Evolutionary conservation across 1,140 invertebrate genomes (phyloP).

Genomic region (Mercenaria mercenaria): DNA sequence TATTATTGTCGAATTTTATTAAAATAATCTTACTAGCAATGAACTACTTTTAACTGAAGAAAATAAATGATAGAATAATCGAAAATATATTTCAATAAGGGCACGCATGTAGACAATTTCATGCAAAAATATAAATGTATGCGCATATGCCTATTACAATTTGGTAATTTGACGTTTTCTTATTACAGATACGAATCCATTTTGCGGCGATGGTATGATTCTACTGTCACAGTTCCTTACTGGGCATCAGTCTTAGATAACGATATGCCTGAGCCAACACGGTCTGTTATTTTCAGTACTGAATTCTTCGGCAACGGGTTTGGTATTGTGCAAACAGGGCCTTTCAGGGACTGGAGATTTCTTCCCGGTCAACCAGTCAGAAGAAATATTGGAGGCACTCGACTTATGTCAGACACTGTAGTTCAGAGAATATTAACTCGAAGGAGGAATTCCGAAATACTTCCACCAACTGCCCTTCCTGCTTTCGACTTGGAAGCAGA

Average conservation of each 20-base stretch:
- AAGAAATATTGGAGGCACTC: conserved; percentile 60
- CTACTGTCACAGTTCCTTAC: conserved; percentile 79
- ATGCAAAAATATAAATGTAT: too few relatives aligned
- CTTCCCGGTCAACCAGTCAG: too few relatives aligned
- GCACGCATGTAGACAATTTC: too few relatives aligned
- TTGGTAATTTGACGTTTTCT: too few relatives aligned
- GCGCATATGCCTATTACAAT: too few relatives aligned
- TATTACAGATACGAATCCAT: conserved; percentile 47
- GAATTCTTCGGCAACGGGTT: conserved; percentile 83
- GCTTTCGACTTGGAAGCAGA: conserved; percentile 75
- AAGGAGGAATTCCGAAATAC: conserved; percentile 62
- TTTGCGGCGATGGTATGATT: conserved; percentile 13
- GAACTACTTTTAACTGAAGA: too few relatives aligned
- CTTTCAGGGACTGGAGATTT: conserved; percentile 74
- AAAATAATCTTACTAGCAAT: too few relatives aligned
- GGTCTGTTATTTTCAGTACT: conserved; percentile 82
- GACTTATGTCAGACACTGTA: conserved; percentile 48
- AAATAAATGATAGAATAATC: too few relatives aligned
- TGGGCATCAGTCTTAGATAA: conserved; percentile 83
- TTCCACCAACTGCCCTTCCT: conserved; percentile 58
- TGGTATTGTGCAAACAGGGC: conserved; percentile 83
- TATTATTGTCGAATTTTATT: too few relatives aligned
- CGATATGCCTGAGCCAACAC: conserved; percentile 76
- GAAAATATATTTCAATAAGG: too few relatives aligned
- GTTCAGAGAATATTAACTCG: conserved; percentile 60